phyloP scores from a whole-genome alignment of 2,113 vertebrate genomes.

The Toxostoma redivivum region DNA sequence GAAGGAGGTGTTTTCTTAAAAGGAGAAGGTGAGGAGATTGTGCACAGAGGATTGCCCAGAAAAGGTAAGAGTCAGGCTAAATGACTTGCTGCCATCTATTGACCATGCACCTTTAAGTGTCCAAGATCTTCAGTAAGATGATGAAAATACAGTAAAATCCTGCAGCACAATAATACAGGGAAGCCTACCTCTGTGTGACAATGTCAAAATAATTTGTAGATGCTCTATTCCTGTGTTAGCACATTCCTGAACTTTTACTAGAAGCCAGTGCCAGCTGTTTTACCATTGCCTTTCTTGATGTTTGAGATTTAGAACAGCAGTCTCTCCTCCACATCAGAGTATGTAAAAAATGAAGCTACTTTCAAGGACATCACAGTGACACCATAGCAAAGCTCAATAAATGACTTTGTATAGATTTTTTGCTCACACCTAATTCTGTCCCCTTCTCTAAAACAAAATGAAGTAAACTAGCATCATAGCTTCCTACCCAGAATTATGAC shows the following conservation, averaged over 20 bases:
- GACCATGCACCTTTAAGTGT: slow-evolving; percentile 59
- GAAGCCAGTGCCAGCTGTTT: not conserved
- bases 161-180: not conserved
- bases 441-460: slow-evolving; percentile 55
- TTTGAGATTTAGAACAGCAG: slow-evolving; percentile 34
- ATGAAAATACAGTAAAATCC: slow-evolving; percentile 62
- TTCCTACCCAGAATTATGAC: slow-evolving; percentile 50
- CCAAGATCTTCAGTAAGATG: slow-evolving; percentile 44
- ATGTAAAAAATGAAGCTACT: slow-evolving; percentile 21
- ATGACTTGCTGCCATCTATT: slow-evolving; percentile 75
- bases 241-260: slow-evolving; percentile 6
- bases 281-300: not conserved
- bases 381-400: slow-evolving; percentile 56
- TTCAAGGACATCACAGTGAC: slow-evolving; percentile 60
- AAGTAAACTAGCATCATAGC: slow-evolving; percentile 29
- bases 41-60: not conserved
- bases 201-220: slow-evolving; percentile 25
- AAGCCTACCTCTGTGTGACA: not conserved
- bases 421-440: slow-evolving; percentile 22
- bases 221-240: slow-evolving; percentile 17
- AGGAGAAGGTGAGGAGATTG: not conserved
- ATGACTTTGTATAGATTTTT: slow-evolving; percentile 52
- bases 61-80: slow-evolving; percentile 58
- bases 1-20: not conserved
- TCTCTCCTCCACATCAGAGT: not conserved